These are phyloP conservation scores for Metridium senile DNA, from an alignment of 92 coral and sea anemone species.

Conservation along the genomic window DNA sequence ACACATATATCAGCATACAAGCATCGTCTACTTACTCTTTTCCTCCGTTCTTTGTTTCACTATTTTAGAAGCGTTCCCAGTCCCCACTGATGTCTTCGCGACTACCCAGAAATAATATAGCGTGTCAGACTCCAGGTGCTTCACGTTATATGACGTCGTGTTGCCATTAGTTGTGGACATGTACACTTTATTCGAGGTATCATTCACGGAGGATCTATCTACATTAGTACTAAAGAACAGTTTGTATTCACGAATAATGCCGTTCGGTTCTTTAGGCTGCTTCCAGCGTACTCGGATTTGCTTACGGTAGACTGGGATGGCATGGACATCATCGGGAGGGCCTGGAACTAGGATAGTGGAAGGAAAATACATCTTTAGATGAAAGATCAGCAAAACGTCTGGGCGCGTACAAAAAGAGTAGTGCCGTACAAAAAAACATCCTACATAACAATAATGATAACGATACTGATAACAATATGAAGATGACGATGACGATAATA, in stretches of 20 bases:
- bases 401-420: too few species aligned
- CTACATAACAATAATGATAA: too few species aligned
- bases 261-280: slow-evolving; percentile 87
- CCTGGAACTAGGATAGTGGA: slow-evolving; percentile 74
- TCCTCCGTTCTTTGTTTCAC: slow-evolving; percentile 64
- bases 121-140: slow-evolving; percentile 60
- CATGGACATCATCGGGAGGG: slow-evolving; percentile 77
- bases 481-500: too few species aligned
- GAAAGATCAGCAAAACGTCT: too few species aligned
- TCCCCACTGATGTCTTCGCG: slow-evolving; percentile 80
- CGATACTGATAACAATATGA: too few species aligned
- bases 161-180: slow-evolving; percentile 43
- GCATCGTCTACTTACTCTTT: slow-evolving; percentile 41
- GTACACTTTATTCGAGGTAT: slow-evolving; percentile 34
- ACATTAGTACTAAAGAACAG: slow-evolving; percentile 57
- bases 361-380: background rate
- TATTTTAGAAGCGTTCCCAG: slow-evolving; percentile 71
- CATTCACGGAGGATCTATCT: slow-evolving; percentile 34
- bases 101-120: slow-evolving; percentile 88
- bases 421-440: too few species aligned
- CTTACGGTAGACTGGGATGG: slow-evolving; percentile 76
- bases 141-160: slow-evolving; percentile 54
- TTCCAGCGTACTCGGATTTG: slow-evolving; percentile 88
- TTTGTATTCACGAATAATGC: slow-evolving; percentile 73
- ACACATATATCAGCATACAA: too few species aligned